Evolutionary conservation across 2,888 invertebrate species (phyloP).

Genomic region (Mimumesa dahlbomi): DNA sequence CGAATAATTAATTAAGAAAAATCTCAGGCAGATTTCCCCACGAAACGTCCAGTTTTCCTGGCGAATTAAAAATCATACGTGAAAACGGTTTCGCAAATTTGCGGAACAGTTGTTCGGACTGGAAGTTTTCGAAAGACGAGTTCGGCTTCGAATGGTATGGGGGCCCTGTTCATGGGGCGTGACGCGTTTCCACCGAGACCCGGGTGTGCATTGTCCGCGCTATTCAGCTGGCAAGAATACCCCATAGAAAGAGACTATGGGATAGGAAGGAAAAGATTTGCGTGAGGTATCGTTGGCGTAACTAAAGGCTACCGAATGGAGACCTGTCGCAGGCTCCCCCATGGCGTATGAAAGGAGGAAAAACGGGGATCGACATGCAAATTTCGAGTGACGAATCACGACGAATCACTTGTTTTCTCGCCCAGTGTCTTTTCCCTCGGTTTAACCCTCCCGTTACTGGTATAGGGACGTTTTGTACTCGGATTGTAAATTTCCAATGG

Average conservation of each 20-base stretch:
- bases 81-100: too few species aligned
- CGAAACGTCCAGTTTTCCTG: too few species aligned
- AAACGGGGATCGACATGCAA: constrained; percentile 43
- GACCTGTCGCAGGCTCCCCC: constrained; percentile 50
- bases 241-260: constrained; percentile 32
- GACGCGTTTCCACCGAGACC: constrained; percentile 50
- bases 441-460: too few species aligned
- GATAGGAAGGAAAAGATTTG: constrained; percentile 41
- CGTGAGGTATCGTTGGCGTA: constrained; percentile 70
- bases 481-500: too few species aligned
- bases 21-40: too few species aligned
- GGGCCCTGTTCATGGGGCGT: constrained; percentile 42
- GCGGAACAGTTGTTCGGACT: too few species aligned
- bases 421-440: constrained; percentile 13
- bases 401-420: constrained; percentile 18
- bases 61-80: too few species aligned
- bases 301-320: constrained; percentile 67
- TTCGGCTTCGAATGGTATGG: background rate
- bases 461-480: too few species aligned
- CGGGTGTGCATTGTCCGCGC: constrained; percentile 47
- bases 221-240: constrained; percentile 42
- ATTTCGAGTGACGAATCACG: constrained; percentile 24
- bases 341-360: constrained; percentile 25
- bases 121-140: too few species aligned
- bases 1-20: too few species aligned